These are phyloP conservation scores for Neoaliturus tenellus DNA, from an alignment of 2,888 invertebrate species.

Conservation along the genomic window DNA sequence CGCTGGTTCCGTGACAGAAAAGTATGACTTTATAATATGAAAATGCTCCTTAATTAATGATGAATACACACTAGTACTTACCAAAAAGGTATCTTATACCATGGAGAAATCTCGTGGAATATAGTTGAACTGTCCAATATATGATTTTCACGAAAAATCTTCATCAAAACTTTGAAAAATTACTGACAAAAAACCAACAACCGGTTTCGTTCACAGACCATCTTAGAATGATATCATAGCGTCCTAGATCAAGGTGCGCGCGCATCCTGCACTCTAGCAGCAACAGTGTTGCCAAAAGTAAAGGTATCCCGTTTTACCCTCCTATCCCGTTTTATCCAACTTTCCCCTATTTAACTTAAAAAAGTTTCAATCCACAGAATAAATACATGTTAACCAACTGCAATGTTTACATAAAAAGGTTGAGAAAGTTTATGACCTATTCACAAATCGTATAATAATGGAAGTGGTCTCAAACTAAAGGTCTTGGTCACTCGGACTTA, in stretches of 20 bases:
- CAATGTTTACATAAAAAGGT: too few species aligned
- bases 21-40: constrained; percentile 24
- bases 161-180: constrained; percentile 13
- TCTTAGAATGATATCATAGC: constrained; percentile 36
- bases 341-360: constrained; percentile 32
- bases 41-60: constrained; percentile 9
- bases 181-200: not conserved
- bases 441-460: too few species aligned
- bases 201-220: constrained; percentile 28
- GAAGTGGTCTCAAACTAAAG: too few species aligned
- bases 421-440: too few species aligned
- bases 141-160: not conserved
- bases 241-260: constrained; percentile 3
- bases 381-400: too few species aligned
- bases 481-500: too few species aligned
- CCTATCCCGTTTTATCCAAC: constrained; percentile 30
- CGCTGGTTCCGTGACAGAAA: constrained; percentile 21
- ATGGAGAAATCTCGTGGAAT: not conserved
- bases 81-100: not conserved
- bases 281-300: constrained; percentile 42
- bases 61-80: constrained; percentile 12
- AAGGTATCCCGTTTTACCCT: constrained; percentile 48
- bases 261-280: constrained; percentile 47
- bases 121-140: not conserved
- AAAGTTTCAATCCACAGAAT: too few species aligned